Percentiles rank a stretch among this genome's conserved stretches.
phyloP scores from a whole-genome alignment of 2,888 invertebrate species.

The Tholera decimalis region DNA sequence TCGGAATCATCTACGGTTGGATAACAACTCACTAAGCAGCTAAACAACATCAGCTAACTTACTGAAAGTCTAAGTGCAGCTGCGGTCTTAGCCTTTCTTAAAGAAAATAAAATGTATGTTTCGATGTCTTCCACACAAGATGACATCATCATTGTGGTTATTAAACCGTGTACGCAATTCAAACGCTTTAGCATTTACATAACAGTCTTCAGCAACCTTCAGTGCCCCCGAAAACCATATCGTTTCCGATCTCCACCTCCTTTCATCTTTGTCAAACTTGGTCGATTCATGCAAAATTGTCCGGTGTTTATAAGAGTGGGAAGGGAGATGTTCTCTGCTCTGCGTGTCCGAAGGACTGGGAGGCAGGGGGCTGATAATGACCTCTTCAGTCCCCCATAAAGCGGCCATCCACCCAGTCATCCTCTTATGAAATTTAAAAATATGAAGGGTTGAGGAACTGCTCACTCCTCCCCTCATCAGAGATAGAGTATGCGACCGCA shows the following conservation, averaged over 20 bases:
- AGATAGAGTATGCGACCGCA: too few relatives aligned
- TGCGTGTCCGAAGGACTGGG: too few relatives aligned
- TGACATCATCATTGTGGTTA: not conserved
- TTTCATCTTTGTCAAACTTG: not conserved
- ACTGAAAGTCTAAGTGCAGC: not conserved
- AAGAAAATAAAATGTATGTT: not conserved
- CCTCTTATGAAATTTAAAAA: too few relatives aligned
- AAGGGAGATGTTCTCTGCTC: too few relatives aligned
- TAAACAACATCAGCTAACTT: not conserved
- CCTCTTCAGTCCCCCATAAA: too few relatives aligned
- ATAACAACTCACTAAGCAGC: not conserved
- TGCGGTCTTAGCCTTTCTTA: not conserved
- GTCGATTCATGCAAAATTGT: not conserved
- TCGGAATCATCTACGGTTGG: conserved; percentile 7
- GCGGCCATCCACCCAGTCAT: too few relatives aligned
- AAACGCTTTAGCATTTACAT: not conserved
- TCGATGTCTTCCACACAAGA: not conserved
- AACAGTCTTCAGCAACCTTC: not conserved
- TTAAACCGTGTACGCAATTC: not conserved
- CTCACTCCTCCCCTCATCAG: too few relatives aligned
- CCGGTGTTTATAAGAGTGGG: not conserved
- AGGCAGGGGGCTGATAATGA: too few relatives aligned
- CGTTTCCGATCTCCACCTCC: not conserved
- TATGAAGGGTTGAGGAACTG: too few relatives aligned
- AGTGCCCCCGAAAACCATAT: not conserved